Conservation (phyloP, 2,888 invertebrate genomes). For the Panopea generosa region DNA sequence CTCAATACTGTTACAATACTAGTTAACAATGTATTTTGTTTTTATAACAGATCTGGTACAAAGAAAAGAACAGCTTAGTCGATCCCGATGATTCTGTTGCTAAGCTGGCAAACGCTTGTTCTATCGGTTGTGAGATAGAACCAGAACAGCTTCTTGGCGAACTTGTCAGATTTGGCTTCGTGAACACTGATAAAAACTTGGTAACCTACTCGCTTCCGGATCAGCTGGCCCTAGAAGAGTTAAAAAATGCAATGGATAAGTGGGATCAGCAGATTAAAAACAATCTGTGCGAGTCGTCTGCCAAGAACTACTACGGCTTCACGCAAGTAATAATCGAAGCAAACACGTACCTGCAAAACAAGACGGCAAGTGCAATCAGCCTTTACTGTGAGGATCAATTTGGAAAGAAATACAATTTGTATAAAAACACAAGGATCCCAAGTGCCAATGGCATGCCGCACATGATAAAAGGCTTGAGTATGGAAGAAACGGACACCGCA, state of each 20-base stretch:
- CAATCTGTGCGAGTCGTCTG: constrained; percentile 10
- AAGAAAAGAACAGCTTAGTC: neutral
- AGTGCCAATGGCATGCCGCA: too few relatives aligned
- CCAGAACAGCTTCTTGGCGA: neutral
- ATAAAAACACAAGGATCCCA: neutral
- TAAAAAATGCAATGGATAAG: constrained; percentile 3
- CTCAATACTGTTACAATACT: too few relatives aligned
- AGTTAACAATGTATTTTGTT: too few relatives aligned
- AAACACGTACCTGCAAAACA: constrained; percentile 19
- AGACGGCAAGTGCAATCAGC: constrained; percentile 10
- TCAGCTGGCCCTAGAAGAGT: neutral
- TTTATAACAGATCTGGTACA: constrained; percentile 37
- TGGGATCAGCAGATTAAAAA: constrained; percentile 13
- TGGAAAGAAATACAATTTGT: constrained; percentile 19
- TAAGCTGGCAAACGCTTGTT: constrained; percentile 14
- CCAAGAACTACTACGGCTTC: constrained; percentile 15
- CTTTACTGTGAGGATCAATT: constrained; percentile 19
- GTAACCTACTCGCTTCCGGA: constrained; percentile 14
- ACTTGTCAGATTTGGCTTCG: constrained; percentile 2
- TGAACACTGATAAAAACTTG: neutral
- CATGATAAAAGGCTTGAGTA: too few relatives aligned
- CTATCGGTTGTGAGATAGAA: constrained; percentile 10
- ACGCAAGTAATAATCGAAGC: constrained; percentile 24
- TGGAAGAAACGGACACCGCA: neutral
- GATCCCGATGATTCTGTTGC: constrained; percentile 4